Percentiles rank a stretch among this genome's conserved stretches.
Conservation (phyloP, 2,888 invertebrate genomes). For the Synanthedon formicaeformis region DNA sequence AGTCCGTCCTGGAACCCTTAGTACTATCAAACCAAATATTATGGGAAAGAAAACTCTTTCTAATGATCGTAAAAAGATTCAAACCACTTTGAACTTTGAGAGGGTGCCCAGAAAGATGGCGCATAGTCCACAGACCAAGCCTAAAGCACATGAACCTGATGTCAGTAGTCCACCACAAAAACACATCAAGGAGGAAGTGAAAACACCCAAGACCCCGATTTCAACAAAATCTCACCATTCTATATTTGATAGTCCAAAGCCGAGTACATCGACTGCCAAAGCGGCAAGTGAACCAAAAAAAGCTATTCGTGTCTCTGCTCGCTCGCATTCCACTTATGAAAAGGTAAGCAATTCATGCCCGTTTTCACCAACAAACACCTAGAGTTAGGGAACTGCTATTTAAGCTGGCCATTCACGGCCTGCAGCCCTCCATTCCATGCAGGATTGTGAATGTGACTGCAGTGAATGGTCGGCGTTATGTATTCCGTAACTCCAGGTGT, state of each 20-base stretch:
- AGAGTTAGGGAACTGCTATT: no score
- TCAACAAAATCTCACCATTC: constrained; percentile 24
- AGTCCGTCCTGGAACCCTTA: constrained; percentile 73
- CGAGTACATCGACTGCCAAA: constrained; percentile 36
- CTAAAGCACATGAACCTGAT: constrained; percentile 21
- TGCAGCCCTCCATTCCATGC: no score
- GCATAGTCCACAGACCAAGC: constrained; percentile 13
- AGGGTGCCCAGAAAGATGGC: constrained; percentile 39
- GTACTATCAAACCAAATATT: constrained; percentile 49
- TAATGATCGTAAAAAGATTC: constrained; percentile 42
- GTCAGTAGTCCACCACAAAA: constrained; percentile 22
- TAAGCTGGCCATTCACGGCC: no score
- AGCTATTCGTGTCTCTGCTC: constrained; percentile 23
- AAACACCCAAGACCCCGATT: constrained; percentile 27
- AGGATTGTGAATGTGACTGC: no score
- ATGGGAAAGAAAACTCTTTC: constrained; percentile 33
- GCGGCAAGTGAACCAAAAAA: constrained; percentile 34
- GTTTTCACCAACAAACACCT: no score
- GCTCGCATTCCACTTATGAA: constrained; percentile 34
- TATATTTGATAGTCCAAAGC: constrained; percentile 36
- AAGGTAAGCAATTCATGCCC: constrained; percentile 29
- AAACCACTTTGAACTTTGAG: constrained; percentile 62
- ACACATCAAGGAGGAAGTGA: constrained; percentile 28
- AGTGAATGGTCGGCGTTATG: no score
- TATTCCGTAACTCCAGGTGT: no score